Evolutionary conservation across 2,113 vertebrate genomes (phyloP), one percentile per base, ranked within the genome.

Genomic region (Spea multiplicata): DNA sequence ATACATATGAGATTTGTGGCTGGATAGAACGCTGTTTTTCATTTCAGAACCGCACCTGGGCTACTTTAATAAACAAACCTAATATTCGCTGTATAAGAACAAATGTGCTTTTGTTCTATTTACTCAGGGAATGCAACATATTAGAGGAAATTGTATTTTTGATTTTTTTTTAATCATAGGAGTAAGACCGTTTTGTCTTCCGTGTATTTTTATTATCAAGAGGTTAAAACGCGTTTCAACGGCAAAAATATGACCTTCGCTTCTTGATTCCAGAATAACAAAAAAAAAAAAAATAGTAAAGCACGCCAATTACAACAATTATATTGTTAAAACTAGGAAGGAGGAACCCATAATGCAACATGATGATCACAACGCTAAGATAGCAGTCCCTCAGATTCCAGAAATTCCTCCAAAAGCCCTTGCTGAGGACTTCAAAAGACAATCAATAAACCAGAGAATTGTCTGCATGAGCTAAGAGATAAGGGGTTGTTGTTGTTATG

Each of bases 401-500:
- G 49, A 67, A 73, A 80, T 80, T 73, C 77, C 64, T 80, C 64
- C 30, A 48, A 66, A 80, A 80, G 61, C 77, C 74, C 48, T 53
- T 44, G 52, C 71, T 61, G 45, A 17, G 57, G 71, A 73, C 77
- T 80, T 80, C 77, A 80, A 80, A 80, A 71, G 48, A 72, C 50
- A 61, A 73, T 49, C 44, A 66, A 73, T 73, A 80, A 73, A 80
- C 44, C 77, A 80, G 71, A 73, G 16, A 61, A 78, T 78, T 66
- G 70, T 49, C 44, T 73, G 47, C 49, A 53, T 47, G 52, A 67
- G 45, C 49, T 16, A 50, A 44, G 70, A 80, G 77, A 80, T 80
- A 80, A 80, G 77, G 61, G 77, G 66, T 66, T 73, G 70, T 66
- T 73, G 44, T 57, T 73, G 77, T 80, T 30, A 80, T 80, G 71